Percentiles rank a stretch among this genome's conserved stretches.
phyloP scores from a whole-genome alignment of 2,113 vertebrate species.

The Neolamprologus fasciatus region DNA sequence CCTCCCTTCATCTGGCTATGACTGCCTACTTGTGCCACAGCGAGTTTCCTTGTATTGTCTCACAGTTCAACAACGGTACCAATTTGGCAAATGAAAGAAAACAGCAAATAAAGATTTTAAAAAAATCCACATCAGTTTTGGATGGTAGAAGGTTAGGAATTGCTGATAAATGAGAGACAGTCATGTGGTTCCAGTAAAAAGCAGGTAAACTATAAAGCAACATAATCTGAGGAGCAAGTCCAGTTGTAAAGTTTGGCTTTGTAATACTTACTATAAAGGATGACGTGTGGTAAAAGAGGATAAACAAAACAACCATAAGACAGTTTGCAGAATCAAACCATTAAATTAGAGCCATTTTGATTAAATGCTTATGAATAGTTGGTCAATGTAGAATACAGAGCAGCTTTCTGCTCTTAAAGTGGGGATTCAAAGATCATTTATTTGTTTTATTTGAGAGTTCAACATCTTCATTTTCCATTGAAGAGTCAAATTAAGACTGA shows the following conservation, averaged over 20 bases:
- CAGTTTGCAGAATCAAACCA: slow-evolving; percentile 80
- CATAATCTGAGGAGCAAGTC: neutral
- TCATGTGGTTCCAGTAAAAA: slow-evolving; percentile 19
- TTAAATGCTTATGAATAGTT: slow-evolving; percentile 56
- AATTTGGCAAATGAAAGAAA: slow-evolving; percentile 60
- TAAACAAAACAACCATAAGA: slow-evolving; percentile 33
- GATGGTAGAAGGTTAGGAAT: neutral
- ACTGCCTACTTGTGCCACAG: neutral
- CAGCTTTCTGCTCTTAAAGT: slow-evolving; percentile 16
- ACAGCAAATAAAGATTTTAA: neutral
- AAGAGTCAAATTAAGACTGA: neutral
- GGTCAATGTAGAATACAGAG: slow-evolving; percentile 46
- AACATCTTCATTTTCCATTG: slow-evolving; percentile 11
- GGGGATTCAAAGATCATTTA: slow-evolving; percentile 30
- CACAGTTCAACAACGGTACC: slow-evolving; percentile 25
- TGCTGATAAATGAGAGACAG: neutral
- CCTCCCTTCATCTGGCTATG: neutral
- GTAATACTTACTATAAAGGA: neutral
- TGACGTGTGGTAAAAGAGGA: neutral
- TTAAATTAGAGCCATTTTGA: slow-evolving; percentile 64
- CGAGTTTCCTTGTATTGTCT: neutral
- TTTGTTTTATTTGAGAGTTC: slow-evolving; percentile 18
- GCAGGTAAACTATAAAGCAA: neutral
- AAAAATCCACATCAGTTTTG: neutral
- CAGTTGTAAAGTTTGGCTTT: slow-evolving; percentile 33